A percentile compares a stretch with the other conserved stretches of the same genome.
Evolutionary conservation across 1,140 invertebrate genomes (phyloP).

Genomic region (Drosophila mauritiana): DNA sequence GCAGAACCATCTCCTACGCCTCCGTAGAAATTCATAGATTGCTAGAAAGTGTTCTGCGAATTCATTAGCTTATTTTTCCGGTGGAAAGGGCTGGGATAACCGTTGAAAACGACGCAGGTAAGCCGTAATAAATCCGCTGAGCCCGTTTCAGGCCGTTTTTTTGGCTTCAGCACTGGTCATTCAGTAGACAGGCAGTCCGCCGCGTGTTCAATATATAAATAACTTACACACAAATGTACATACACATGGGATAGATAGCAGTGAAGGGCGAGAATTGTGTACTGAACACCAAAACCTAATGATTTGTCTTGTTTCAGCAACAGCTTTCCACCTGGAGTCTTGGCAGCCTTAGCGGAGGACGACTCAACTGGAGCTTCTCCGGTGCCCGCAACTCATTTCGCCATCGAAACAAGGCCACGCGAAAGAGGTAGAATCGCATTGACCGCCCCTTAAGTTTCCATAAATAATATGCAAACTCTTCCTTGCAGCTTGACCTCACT

Average conservation of each 20-base stretch:
- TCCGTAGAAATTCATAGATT: slow-evolving; percentile 17
- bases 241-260: too few species aligned
- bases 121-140: slow-evolving; percentile 20
- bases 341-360: slow-evolving; percentile 62
- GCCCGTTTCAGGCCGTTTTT: background rate
- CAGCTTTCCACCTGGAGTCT: slow-evolving; percentile 70
- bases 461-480: background rate
- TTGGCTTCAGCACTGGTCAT: slow-evolving; percentile 8
- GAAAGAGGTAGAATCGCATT: slow-evolving; percentile 51
- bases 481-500: slow-evolving; percentile 50
- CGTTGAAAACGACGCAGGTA: slow-evolving; percentile 6
- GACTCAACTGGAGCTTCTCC: slow-evolving; percentile 71
- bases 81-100: background rate
- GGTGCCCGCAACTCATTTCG: slow-evolving; percentile 59
- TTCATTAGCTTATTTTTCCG: slow-evolving; percentile 8
- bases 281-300: background rate
- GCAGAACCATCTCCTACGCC: slow-evolving; percentile 19
- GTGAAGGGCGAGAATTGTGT: too few species aligned
- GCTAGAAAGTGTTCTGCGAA: background rate
- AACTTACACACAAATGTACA: too few species aligned
- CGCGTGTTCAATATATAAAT: slow-evolving; percentile 10
- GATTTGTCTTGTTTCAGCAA: slow-evolving; percentile 9
- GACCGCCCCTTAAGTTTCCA: background rate
- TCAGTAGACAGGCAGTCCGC: background rate
- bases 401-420: slow-evolving; percentile 61